Base-by-base conservation (phyloP, 2,888 invertebrate species). In the Rhorus exstirpatorius region DNA sequence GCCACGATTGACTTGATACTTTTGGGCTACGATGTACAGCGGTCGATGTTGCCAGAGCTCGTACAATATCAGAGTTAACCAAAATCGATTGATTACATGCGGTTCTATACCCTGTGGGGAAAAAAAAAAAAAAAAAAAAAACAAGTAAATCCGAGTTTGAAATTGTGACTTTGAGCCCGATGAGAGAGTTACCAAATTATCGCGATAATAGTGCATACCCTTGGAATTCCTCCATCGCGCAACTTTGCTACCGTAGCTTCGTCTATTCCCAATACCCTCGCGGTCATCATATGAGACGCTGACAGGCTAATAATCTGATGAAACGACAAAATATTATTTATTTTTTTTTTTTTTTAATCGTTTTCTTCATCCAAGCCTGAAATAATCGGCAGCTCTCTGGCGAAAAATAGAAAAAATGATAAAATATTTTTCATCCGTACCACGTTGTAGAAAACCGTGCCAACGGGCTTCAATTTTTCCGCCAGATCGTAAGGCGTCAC, bases 1-100 rank as follows among this genome's bases (percentile, higher is more conserved):
- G 12, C 99, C 99, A 77, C 98, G 95, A 55, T 96, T 94, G 0
- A 97, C 93, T 86, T 94, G 94, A 90, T 95, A 96, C 93, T 96
- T 96, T 46, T 95, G 94, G 0, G 98, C 96, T 0, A 97, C 96
- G 21, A 89, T 92, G 87, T 96, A 95, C 26, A 97, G 92, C 0
- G 96, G 94, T 87, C 94, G 91, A 81, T 96, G 95, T 81, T 95
- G 95, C 95, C 97, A 96, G 21, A 97, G 93, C 86, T 98, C 97
- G 87, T 96, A 95, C 81, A 99, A 93, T 93, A 99, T 97, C 83
- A 99, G 92, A 7, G 98, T 97, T 79, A 97, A 93, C 92, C 97
- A 99, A 93, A 99, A 97, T 65, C 98, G 95, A 86, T 96, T 94
- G 78, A 97, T 88, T n/a, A 96, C 94, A 49, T 91, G 92, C 87